phyloP scores from a whole-genome alignment of 2,113 vertebrate genomes.

The Tachysurus fulvidraco region DNA sequence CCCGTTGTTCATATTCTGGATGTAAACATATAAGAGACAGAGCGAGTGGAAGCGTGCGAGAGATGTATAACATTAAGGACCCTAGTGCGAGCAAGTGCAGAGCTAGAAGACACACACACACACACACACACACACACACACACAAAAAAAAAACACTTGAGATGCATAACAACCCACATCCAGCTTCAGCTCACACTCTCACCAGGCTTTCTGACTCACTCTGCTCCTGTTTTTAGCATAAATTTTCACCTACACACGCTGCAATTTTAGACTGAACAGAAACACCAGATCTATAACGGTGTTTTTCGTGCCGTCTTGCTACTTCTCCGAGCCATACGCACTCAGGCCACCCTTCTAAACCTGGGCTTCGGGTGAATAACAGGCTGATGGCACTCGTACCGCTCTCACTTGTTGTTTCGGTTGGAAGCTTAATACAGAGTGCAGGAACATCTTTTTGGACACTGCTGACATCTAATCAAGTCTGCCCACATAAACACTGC shows the following conservation, averaged over 20 bases:
- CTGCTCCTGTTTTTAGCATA: constrained; percentile 37
- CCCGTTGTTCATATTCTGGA: neutral
- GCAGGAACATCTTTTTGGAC: neutral
- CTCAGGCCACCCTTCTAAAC: neutral
- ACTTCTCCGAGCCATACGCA: neutral
- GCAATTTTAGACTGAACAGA: constrained; percentile 28
- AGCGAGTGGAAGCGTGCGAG: neutral
- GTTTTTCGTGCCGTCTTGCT: constrained; percentile 21
- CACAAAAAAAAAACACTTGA: constrained; percentile 3
- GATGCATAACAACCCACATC: constrained; percentile 23
- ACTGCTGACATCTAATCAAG: neutral
- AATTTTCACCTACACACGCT: constrained; percentile 33
- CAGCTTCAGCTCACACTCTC: constrained; percentile 39
- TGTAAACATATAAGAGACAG: neutral
- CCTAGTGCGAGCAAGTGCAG: constrained; percentile 28
- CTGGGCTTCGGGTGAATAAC: constrained; percentile 1
- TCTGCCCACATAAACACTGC: neutral
- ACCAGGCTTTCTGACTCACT: constrained; percentile 42
- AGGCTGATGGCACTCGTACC: neutral
- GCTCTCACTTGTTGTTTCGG: neutral
- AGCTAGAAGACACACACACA: neutral
- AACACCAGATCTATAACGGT: constrained; percentile 22
- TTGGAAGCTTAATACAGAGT: neutral
- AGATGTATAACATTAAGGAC: constrained; percentile 20
- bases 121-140: too few species aligned